Base-by-base conservation (phyloP, 1,140 invertebrate species). In the Tigriopus japonicus region DNA sequence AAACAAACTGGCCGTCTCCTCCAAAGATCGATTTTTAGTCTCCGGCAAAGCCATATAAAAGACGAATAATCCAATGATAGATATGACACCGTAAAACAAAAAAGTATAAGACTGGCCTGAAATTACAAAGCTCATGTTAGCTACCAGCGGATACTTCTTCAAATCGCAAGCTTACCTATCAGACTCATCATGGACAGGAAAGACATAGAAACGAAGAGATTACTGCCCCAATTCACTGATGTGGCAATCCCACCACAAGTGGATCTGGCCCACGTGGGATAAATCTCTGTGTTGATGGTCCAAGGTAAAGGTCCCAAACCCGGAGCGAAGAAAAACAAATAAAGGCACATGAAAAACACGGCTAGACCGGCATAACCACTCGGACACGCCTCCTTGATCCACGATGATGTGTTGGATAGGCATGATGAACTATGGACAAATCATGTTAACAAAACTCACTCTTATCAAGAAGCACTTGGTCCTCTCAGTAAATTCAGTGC, bases 261-360 rank as follows among this genome's bases (percentile, higher is more conserved):
- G 62, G 76, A 72, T 58, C 80, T 66, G 9, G 78, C 76, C 80
- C 80, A 81, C 23, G 77, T 66, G 10, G 80, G 80, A 67, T 78
- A 81, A 51, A 81, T 79, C 68, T 81, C 80, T 15, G 78, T 77
- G 66, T 80, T 81, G 12, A 81, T 74, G 3, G 79, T 79, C 80
- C 80, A 81, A 42, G 80, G 80, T 74, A 81, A 78, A 17, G 78
- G 77, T 12, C 79, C 78, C 75, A 79, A 78, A 23, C 78, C 65
- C 63, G 54, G 45, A 5, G 45, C 45, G 10, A 51, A 51, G 21
- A 21, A 17, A 2, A 21, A 17, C 21, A 51, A 17, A 10, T 51
- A 51, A 51, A 51, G 15, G 21, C 15, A 17, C 21, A 51, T 51
- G 28, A 35, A 5, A 9, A 35, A 35, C 9, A 35, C 28, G 3